Conservation (phyloP, 2,888 invertebrate genomes). For the Augochlorella aurata region DNA sequence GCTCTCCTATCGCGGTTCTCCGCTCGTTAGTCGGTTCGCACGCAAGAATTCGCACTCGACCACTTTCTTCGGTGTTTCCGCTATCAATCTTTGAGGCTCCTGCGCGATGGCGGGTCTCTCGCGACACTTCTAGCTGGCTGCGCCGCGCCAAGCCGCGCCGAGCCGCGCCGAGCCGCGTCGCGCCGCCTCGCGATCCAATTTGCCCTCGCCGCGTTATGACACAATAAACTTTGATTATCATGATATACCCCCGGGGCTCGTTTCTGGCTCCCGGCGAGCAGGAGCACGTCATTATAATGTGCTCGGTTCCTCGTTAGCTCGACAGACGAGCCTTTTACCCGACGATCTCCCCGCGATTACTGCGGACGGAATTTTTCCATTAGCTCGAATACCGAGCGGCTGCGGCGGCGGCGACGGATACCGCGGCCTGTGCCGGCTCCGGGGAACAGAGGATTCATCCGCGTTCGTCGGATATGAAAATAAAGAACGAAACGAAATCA, state of each 20-base stretch:
- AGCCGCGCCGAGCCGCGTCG: conserved; percentile 12
- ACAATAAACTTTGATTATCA: conserved; percentile 64
- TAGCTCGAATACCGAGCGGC: conserved; percentile 35
- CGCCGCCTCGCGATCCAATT: conserved; percentile 57
- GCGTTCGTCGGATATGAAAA: conserved; percentile 1
- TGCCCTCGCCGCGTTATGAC: conserved; percentile 41
- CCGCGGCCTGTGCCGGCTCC: no score
- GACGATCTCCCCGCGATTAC: conserved; percentile 46
- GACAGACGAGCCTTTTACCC: conserved; percentile 52
- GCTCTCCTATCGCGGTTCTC: conserved; percentile 17
- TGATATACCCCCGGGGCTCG: conserved; percentile 39
- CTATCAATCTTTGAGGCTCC: conserved; percentile 57
- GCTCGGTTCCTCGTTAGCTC: conserved; percentile 57
- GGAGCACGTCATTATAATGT: conserved; percentile 67
- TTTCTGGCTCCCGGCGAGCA: conserved; percentile 42
- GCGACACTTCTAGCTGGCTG: conserved; percentile 43
- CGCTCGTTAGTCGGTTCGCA: conserved; percentile 60
- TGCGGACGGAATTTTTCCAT: conserved; percentile 52
- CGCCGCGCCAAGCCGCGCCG: conserved; percentile 27
- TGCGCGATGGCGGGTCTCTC: conserved; percentile 11
- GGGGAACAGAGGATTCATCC: neutral
- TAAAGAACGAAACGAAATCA: conserved; percentile 4
- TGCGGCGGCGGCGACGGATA: neutral
- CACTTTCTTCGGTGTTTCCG: conserved; percentile 59
- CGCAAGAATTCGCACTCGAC: conserved; percentile 65